Evolutionary conservation across 2,888 invertebrate genomes (phyloP).

Genomic region (Ectemnius cavifrons): DNA sequence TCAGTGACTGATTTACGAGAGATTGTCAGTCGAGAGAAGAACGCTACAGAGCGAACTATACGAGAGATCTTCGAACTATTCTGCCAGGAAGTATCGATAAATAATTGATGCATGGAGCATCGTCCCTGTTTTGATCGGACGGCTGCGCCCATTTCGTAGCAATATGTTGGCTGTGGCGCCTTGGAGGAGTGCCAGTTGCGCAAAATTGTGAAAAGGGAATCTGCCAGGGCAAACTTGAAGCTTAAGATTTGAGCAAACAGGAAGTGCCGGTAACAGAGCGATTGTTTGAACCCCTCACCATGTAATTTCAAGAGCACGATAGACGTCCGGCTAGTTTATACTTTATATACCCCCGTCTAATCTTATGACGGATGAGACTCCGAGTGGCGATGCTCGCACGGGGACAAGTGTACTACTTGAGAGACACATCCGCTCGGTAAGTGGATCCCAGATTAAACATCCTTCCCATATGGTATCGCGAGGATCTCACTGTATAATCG

Average conservation of each 20-base stretch:
- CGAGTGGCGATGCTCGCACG: neutral
- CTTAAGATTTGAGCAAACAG: constrained; percentile 43
- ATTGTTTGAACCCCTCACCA: constrained; percentile 26
- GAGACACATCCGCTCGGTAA: constrained; percentile 6
- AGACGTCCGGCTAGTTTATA: constrained; percentile 4
- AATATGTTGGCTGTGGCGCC: constrained; percentile 14
- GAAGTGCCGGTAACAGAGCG: constrained; percentile 31
- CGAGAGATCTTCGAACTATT: neutral
- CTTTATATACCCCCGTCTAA: neutral
- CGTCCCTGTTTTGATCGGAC: constrained; percentile 24
- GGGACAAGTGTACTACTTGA: neutral
- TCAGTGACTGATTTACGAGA: no score
- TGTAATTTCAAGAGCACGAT: constrained; percentile 17
- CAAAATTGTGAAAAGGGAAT: constrained; percentile 28
- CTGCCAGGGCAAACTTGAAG: neutral
- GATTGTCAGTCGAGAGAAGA: neutral
- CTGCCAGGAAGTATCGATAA: constrained; percentile 10
- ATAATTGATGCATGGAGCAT: constrained; percentile 7
- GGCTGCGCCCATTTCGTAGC: constrained; percentile 24
- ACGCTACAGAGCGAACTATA: neutral
- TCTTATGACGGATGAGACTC: neutral
- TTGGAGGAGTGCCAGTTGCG: constrained; percentile 39
- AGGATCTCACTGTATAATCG: no score
- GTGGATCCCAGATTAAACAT: constrained; percentile 4
- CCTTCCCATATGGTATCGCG: neutral